Evolutionary conservation across 1,140 invertebrate species (phyloP).

Genomic region (Drosophila arawakana): DNA sequence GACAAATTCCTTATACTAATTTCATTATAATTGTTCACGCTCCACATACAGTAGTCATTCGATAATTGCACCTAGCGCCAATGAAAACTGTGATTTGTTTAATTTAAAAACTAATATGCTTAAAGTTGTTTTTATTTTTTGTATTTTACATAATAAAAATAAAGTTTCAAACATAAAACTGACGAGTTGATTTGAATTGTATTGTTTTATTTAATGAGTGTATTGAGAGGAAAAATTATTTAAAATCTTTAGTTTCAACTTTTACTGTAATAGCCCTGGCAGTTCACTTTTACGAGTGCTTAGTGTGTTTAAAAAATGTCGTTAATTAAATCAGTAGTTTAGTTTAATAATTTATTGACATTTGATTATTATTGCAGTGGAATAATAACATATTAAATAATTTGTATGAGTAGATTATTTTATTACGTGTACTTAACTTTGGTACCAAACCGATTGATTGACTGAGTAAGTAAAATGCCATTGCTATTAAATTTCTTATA

Average conservation of each 20-base stretch:
- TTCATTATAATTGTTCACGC: conserved; percentile 1
- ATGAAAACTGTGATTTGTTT: conserved; percentile 9
- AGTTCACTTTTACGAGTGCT: too few relatives aligned
- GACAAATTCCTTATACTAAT: background rate
- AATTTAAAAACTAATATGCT: too few relatives aligned
- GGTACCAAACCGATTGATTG: background rate
- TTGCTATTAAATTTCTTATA: background rate
- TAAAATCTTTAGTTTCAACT: too few relatives aligned
- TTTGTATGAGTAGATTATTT: too few relatives aligned
- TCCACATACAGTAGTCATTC: conserved; percentile 7
- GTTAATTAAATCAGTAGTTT: too few relatives aligned
- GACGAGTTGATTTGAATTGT: background rate
- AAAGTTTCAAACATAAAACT: background rate
- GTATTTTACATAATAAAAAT: background rate
- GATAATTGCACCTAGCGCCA: conserved; percentile 2
- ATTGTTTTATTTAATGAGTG: background rate
- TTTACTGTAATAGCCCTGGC: too few relatives aligned
- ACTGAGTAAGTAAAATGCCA: background rate
- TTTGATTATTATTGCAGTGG: too few relatives aligned
- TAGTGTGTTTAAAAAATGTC: too few relatives aligned
- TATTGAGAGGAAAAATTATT: too few relatives aligned
- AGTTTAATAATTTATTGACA: too few relatives aligned
- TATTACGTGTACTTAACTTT: too few relatives aligned
- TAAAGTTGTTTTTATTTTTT: background rate
- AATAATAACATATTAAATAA: too few relatives aligned